Conservation (phyloP, 2,113 vertebrate genomes). For the Vidua macroura region DNA sequence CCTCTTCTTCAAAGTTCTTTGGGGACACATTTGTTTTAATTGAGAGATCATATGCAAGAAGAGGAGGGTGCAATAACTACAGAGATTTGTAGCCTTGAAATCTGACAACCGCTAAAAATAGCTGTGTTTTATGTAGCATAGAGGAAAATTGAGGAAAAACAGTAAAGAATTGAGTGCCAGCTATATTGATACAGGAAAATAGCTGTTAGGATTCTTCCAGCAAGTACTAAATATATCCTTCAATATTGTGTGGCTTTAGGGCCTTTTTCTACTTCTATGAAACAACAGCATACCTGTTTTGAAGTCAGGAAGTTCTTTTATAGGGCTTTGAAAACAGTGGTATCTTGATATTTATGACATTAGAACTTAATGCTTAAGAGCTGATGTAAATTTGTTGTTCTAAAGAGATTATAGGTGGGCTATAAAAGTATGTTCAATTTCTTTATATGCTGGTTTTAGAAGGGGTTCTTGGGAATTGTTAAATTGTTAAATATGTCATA, state of each 20-base stretch:
- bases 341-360: background rate
- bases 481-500: background rate
- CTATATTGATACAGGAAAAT: background rate
- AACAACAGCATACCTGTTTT: background rate
- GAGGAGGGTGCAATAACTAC: background rate
- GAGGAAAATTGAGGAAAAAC: background rate
- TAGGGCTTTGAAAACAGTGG: background rate
- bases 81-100: background rate
- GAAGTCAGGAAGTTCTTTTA: background rate
- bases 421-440: background rate
- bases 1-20: constrained; percentile 11
- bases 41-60: background rate
- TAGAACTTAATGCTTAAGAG: background rate
- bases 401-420: background rate
- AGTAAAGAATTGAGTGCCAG: background rate
- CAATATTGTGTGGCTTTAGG: background rate
- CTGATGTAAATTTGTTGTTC: background rate
- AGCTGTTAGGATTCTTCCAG: constrained; percentile 10
- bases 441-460: background rate
- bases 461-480: background rate
- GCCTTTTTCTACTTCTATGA: background rate
- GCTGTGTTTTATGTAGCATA: background rate
- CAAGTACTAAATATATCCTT: background rate
- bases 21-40: constrained; percentile 37
- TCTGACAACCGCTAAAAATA: constrained; percentile 2